Base-by-base conservation (phyloP, 30 jellyfish, hydroid and myxozoan species). In the Cassiopea xamachana region DNA sequence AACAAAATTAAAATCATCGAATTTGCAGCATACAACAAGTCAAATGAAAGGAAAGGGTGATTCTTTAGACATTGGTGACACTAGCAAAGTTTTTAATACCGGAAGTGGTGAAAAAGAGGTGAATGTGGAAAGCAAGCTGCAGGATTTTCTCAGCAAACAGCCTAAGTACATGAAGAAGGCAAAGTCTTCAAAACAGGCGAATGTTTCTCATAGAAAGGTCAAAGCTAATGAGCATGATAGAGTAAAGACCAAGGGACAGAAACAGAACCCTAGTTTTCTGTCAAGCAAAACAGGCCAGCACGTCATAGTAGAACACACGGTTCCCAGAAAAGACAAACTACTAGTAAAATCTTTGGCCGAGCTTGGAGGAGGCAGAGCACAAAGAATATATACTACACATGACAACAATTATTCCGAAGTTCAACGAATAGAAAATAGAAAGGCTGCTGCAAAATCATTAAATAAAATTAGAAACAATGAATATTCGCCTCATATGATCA, bases 71-170 rank as follows among this genome's bases (percentile, higher is more conserved):
- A 82, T 75, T 1, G 96, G 89, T 44, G 90, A 82, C 49, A 84
- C 96, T 2, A 82, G 76, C 79, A 83, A 81, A 58, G 89, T 87
- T 1, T 87, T 87, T 77, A 72, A 73, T 46, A 61, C 82, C 2
- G 79, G n/a, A 46, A 75, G 69, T 50, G 46, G 74, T 17, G 88
- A 48, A 19, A 59, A 13, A 9, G 62, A 48, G 48, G 43, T 43
- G 1, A 62, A 67, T 16, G 72, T 18, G 5, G 48, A 2, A 50
- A 51, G 44, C 75, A 86, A 86, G 81, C 27, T 82, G 6, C 74
- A 82, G 15, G 90, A 82, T 64, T 82, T 82, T 82, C 82, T 82
- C 73, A 82, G 82, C 69, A 76, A 77, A 14, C 82, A 61, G 46
- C 87, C 85, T 5, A 75, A 86, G 15, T 61, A 49, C 44, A 79